These are phyloP conservation scores for Xylophagus ater DNA, from an alignment of 2,888 invertebrate genomes.

Conservation along the genomic window DNA sequence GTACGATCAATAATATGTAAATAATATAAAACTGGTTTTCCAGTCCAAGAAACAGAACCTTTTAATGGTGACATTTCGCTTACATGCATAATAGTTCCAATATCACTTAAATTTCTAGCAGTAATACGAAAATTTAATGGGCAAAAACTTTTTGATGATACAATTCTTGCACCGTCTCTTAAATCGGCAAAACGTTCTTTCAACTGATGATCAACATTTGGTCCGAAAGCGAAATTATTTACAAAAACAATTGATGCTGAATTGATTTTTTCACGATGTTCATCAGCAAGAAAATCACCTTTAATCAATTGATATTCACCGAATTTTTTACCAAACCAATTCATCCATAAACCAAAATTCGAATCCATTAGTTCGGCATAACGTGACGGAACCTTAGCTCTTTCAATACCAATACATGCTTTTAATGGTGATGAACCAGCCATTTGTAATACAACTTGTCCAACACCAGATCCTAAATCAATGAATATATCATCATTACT, in stretches of 20 bases:
- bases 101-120: slow-evolving; percentile 93
- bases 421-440: slow-evolving; percentile 90
- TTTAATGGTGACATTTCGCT: slow-evolving; percentile 89
- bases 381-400: slow-evolving; percentile 90
- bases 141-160: slow-evolving; percentile 97
- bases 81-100: slow-evolving; percentile 98
- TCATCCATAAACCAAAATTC: slow-evolving; percentile 91
- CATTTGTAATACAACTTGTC: slow-evolving; percentile 97
- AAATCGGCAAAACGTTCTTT: slow-evolving; percentile 95
- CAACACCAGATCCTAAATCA: slow-evolving; percentile 97
- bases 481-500: slow-evolving; percentile 92
- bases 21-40: slow-evolving; percentile 97
- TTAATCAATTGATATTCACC: slow-evolving; percentile 85
- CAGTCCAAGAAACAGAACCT: slow-evolving; percentile 98
- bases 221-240: slow-evolving; percentile 99
- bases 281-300: slow-evolving; percentile 89
- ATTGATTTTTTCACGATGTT: slow-evolving; percentile 88
- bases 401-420: slow-evolving; percentile 90
- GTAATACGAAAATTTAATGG: slow-evolving; percentile 98
- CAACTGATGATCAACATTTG: slow-evolving; percentile 90
- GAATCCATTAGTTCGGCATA: slow-evolving; percentile 90
- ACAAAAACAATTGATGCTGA: slow-evolving; percentile 94
- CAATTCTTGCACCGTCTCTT: slow-evolving; percentile 89
- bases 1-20: slow-evolving; percentile 96
- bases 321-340: slow-evolving; percentile 93